Evolutionary conservation across 2,888 invertebrate species (phyloP).

Genomic region (Eupithecia dodoneata): DNA sequence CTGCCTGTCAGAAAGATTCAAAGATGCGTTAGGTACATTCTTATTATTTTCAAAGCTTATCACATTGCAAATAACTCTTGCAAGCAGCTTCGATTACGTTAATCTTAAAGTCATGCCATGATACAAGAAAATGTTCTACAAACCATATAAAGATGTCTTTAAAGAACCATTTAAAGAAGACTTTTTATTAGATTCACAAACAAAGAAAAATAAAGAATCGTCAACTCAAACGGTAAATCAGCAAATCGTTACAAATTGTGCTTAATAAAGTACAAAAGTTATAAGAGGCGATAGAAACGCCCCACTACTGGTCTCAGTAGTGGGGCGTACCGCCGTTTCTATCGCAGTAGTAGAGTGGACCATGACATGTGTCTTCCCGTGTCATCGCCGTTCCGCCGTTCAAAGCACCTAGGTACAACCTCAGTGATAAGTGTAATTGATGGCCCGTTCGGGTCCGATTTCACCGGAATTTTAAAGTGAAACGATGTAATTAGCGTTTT

Average conservation of each 20-base stretch:
- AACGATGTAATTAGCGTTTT: not conserved
- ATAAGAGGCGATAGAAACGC: no score
- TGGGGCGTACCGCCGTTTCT: no score
- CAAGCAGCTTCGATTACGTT: no score
- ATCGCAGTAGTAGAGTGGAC: no score
- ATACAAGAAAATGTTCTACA: no score
- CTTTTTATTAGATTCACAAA: no score
- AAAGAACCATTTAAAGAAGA: no score
- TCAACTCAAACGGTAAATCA: not conserved
- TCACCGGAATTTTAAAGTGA: not conserved
- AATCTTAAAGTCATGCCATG: no score
- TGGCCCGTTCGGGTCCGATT: not conserved
- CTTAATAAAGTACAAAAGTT: not conserved
- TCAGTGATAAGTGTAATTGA: slow-evolving; percentile 1
- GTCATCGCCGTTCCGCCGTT: not conserved
- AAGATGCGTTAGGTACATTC: not conserved
- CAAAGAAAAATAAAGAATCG: not conserved
- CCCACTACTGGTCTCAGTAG: not conserved
- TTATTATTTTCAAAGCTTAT: not conserved
- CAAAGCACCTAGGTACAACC: not conserved
- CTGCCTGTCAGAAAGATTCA: not conserved
- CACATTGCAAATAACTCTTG: not conserved
- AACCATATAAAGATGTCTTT: no score
- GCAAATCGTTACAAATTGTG: not conserved
- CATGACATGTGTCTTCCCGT: no score